Base-by-base conservation (phyloP, 1,140 invertebrate genomes). In the Drosophila rufa region DNA sequence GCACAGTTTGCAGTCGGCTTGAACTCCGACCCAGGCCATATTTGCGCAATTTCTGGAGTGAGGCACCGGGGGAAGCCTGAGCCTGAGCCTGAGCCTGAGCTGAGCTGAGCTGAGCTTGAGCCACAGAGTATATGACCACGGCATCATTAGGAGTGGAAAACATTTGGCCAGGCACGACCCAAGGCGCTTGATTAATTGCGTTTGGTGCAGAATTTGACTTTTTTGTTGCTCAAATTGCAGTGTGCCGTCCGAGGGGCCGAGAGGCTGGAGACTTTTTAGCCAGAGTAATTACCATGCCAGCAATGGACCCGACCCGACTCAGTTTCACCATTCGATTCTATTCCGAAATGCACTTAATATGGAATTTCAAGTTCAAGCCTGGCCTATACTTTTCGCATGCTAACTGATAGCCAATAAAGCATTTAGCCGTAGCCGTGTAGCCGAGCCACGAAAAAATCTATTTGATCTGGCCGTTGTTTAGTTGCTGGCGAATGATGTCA, bases 111-210 rank as follows among this genome's bases (percentile, higher is more conserved):
- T 22, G 25, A 65, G 47, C 15, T 25, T 57, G 36, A 53, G 45
- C 42, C 60, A 50, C 43, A 3, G 53, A 59, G 50, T 51, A 77
- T 48, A 80, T 58, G 65, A 64, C 78, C 67, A 71, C 75, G 80
- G 83, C 83, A 87, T 87, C 84, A 87, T 87, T 87, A 87, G 79
- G 84, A 89, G 80, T 73, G 73, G 78, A 82, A 82, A 84, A 84
- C 84, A 87, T 87, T 87, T 87, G 84, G 84, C 85, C 85, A 90
- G 80, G 80, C 84, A 87, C 84, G 84, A 89, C 84, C 84, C 83
- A 83, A 65, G 76, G 53, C 73, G 62, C 48, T 79, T 87, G 84
- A 87, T 87, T 87, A 87, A 87, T 87, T 89, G 85, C 84, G 60
- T 67, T 66, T 55, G 58, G 84, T 87, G 84, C 84, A 89, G 80